phyloP scores from a whole-genome alignment of 2,888 invertebrate genomes.

The Drosophila kanekoi region DNA sequence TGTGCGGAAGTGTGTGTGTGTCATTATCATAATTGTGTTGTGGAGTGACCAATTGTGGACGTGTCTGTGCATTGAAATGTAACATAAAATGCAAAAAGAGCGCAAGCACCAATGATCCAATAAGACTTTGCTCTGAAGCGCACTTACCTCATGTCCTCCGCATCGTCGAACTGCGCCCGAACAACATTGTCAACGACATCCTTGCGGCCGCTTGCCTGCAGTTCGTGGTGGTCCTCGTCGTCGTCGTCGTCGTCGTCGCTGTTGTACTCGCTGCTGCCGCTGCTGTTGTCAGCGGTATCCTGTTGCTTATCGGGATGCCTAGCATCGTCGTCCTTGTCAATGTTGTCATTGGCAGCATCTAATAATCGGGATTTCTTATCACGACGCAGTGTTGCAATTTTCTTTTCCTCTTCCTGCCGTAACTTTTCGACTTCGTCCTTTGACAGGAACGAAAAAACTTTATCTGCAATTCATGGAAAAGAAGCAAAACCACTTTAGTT shows the following conservation, averaged over 20 bases:
- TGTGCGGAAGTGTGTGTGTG: conserved; percentile 30
- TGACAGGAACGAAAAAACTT: conserved; percentile 96
- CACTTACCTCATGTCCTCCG: conserved; percentile 83
- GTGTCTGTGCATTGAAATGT: conserved; percentile 76
- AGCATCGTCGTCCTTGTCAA: conserved; percentile 73
- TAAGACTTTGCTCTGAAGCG: conserved; percentile 37
- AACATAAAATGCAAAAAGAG: conserved; percentile 67
- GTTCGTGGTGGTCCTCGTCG: conserved; percentile 45
- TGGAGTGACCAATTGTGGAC: conserved; percentile 50
- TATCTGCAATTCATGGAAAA: conserved; percentile 86
- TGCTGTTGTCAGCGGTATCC: conserved; percentile 60
- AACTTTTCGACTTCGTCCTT: conserved; percentile 97
- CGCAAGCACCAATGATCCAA: conserved; percentile 62
- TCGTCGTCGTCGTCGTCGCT: conserved; percentile 51
- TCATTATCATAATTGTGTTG: conserved; percentile 53
- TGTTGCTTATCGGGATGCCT: conserved; percentile 69
- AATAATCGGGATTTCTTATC: conserved; percentile 84
- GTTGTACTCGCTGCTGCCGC: conserved; percentile 50
- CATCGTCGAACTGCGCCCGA: conserved; percentile 70
- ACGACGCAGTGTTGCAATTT: conserved; percentile 88
- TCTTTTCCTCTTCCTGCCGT: conserved; percentile 96
- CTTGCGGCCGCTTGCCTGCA: conserved; percentile 54
- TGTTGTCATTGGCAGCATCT: conserved; percentile 82
- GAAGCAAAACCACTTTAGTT: conserved; percentile 30
- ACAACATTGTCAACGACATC: conserved; percentile 73